These are phyloP conservation scores for Xenentodon cancila DNA, from an alignment of 2,797 vertebrate genomes.

Conservation along the genomic window DNA sequence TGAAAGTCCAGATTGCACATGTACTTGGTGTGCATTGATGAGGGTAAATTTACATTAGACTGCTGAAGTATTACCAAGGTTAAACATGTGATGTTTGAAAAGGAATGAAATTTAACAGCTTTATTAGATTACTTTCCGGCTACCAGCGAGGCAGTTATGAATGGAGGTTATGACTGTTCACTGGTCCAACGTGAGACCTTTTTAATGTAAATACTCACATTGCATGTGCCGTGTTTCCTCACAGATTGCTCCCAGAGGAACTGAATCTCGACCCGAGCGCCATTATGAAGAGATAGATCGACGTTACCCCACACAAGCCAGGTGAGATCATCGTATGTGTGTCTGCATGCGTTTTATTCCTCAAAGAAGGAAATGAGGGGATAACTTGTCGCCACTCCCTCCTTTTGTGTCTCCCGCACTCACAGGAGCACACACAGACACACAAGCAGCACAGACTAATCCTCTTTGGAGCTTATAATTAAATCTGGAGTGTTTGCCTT, in stretches of 20 bases:
- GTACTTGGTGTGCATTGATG: constrained; percentile 6
- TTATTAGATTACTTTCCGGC: constrained; percentile 3
- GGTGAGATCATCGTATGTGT: constrained; percentile 80
- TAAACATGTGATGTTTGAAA: constrained; percentile 23
- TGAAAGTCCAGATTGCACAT: constrained; percentile 21
- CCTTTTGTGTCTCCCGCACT: constrained; percentile 51
- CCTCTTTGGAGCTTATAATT: constrained; percentile 84
- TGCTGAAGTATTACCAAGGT: constrained; percentile 29
- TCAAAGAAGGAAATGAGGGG: constrained; percentile 42
- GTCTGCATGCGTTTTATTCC: constrained; percentile 27
- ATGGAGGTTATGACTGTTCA: constrained; percentile 3
- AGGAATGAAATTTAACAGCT: not conserved
- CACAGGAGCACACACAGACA: constrained; percentile 34
- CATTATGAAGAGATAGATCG: constrained; percentile 85
- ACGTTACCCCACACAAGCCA: constrained; percentile 85
- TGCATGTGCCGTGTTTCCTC: constrained; percentile 23
- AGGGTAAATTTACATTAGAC: not conserved
- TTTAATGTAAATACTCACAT: not conserved
- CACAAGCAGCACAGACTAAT: constrained; percentile 70
- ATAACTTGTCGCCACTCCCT: constrained; percentile 50
- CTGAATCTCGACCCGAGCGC: constrained; percentile 79
- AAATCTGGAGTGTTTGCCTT: constrained; percentile 86
- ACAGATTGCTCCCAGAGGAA: constrained; percentile 87
- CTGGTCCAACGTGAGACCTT: not conserved
- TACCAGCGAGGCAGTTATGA: not conserved